phyloP scores from a whole-genome alignment of 2,888 invertebrate species.

The Aquatica leii region DNA sequence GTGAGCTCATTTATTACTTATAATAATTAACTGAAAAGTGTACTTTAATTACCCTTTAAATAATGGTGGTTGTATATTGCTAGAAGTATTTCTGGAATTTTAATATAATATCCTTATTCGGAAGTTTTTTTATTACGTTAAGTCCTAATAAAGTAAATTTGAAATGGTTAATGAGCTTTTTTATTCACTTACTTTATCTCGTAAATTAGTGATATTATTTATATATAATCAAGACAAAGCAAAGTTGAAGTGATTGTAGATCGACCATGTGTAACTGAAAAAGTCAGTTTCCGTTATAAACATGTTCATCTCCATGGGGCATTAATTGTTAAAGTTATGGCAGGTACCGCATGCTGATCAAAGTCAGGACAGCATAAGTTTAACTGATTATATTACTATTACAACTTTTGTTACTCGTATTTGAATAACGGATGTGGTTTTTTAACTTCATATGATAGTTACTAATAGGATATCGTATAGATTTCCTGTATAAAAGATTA shows the following conservation, averaged over 20 bases:
- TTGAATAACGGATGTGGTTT: conserved; percentile 14
- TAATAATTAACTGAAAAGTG: conserved; percentile 9
- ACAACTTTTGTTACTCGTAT: conserved; percentile 10
- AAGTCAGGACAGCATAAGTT: conserved; percentile 17
- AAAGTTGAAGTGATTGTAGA: not conserved
- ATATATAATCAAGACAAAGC: not conserved
- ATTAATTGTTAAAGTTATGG: conserved; percentile 25
- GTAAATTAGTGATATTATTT: no score
- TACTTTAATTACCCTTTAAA: conserved; percentile 8
- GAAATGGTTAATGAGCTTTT: no score
- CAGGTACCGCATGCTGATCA: conserved; percentile 24
- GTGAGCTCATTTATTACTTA: conserved; percentile 11
- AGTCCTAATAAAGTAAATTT: no score
- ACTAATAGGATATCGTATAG: conserved; percentile 1
- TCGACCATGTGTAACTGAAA: conserved; percentile 10
- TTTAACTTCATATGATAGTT: conserved; percentile 2
- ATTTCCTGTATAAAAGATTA: not conserved
- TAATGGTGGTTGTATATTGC: not conserved
- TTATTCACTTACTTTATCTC: no score
- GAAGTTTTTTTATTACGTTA: no score
- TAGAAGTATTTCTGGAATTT: no score
- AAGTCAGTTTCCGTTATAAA: conserved; percentile 19
- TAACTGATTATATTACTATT: conserved; percentile 12
- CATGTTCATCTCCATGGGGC: conserved; percentile 19
- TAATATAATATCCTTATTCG: no score